Base-by-base conservation (phyloP, 1,140 invertebrate species). In the Drosophila triauraria region DNA sequence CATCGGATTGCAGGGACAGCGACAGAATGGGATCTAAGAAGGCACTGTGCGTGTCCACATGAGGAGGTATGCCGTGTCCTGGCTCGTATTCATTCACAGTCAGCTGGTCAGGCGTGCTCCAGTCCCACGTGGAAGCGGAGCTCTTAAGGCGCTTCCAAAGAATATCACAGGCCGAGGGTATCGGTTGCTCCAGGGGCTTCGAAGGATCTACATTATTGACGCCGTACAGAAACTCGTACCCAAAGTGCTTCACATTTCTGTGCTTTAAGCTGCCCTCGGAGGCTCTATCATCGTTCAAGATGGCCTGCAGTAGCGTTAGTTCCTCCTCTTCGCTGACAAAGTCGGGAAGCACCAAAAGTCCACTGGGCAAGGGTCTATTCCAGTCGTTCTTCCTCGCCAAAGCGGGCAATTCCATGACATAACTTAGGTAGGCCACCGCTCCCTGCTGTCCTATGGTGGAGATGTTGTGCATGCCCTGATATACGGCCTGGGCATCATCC, bases 11-110 rank as follows among this genome's bases (percentile, higher is more conserved):
- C n/a, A 99, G 93, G 25, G 97, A 99, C 0, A 99, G 84, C 7
- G 97, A 98, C 23, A 99, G 88, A 74, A 99, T 97, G 20, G 96
- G 96, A 91, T 97, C 96, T 83, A 97, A 96, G 94, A 99, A 99
- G 4, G 97, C 96, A 93, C 97, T 98, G 91, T 98, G 97, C 1
- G 97, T 99, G 87, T 99, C 98, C n/a, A 99, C 95, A 94, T 99
- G 98, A 2, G 96, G 95, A 58, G 98, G 98, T 84, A 99, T 99
- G 27, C 97, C 97, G 95, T 99, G 98, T 12, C 98, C 98, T 63
- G 98, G 97, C 58, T 94, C 82, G 93, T 99, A 99, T 79, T 95
- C 95, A 94, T 99, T 99, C 0, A 99, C 95, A 12, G 98, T 99
- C 51, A 99, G 88, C 91, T 99, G 98, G 94, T 99, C 96, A 32